Conservation (phyloP, 2,113 vertebrate genomes). For the Rhegmatorhina hoffmannsi region DNA sequence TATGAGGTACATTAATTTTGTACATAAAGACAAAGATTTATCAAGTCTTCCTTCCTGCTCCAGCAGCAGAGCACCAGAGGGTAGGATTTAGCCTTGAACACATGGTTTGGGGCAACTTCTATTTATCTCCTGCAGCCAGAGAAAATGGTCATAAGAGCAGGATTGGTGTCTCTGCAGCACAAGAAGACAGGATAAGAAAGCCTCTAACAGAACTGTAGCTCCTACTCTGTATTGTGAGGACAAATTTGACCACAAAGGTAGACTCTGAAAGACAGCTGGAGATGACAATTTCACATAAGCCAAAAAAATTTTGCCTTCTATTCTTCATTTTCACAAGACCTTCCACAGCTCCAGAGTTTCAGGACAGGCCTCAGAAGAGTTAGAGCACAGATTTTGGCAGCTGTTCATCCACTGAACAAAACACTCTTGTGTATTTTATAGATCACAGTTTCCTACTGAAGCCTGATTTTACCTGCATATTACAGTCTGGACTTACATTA, state of each 20-base stretch:
- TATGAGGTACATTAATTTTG: neutral
- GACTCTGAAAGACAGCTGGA: neutral
- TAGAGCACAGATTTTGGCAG: neutral
- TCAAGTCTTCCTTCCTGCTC: neutral
- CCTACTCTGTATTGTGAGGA: neutral
- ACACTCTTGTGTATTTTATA: neutral
- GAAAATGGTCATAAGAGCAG: neutral
- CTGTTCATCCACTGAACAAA: neutral
- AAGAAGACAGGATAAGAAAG: neutral
- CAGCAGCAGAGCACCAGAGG: neutral
- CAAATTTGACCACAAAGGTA: neutral
- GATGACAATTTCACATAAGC: neutral
- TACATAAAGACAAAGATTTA: neutral
- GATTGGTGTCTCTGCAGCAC: rapidly evolving
- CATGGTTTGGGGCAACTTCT: neutral
- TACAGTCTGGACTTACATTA: neutral
- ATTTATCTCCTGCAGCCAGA: neutral
- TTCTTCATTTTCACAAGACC: neutral
- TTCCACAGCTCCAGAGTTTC: neutral
- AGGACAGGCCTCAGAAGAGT: neutral
- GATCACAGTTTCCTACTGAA: neutral
- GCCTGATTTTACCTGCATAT: neutral
- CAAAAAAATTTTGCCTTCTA: neutral
- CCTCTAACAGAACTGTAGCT: neutral
- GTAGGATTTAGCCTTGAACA: neutral